Evolutionary conservation across 1,140 invertebrate genomes (phyloP), one percentile per base, ranked within the genome.

Genomic region (Sminthurides bifidus): DNA sequence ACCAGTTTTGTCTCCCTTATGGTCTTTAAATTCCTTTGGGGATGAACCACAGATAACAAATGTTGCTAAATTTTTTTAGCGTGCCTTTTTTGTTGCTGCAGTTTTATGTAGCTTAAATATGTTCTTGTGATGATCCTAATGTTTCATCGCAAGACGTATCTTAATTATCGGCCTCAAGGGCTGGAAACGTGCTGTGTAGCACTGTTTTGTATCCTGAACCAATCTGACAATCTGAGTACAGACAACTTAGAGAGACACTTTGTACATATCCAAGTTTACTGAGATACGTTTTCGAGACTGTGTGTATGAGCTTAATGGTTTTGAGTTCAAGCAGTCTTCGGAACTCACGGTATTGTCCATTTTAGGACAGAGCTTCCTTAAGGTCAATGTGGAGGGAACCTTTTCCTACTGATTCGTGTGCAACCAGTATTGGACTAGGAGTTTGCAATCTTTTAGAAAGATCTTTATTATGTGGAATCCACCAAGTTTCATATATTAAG

Each of bases 1-100:
- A 99, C 73, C 94, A 98, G 73, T 99, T 99, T 72, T 96, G 92
- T 71, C 85, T 91, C 72, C 89, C 90, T 5, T 96, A 95, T 72
- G 83, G 80, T 67, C 78, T 90, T 62, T 92, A 52, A 64, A 40
- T 54, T 52, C 54, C 54, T 54, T 54, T 53, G 38, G 46, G 54
- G 54, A 52, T 55, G 52, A 29, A 24, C 54, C 50, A 38, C 43
- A 51, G 52, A 59, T 53, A 65, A 65, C 59, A 54, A 50, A 41
- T 61, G 63, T 65, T 65, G 63, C 63, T 65, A 65, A 65, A 60
- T 62, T 56, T 58, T 54, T 51, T 65, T 65, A 61, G 63, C 63
- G 63, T 53, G 15, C 19, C 24, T 54, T 48, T 60, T 64, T 52
- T 59, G 63, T 65, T 61, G 41, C 63, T 65, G 63, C 63, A 65